Evolutionary conservation across 2,113 vertebrate species (phyloP), one percentile per base, ranked within the genome.

Genomic region (Acrocephalus kingi): DNA sequence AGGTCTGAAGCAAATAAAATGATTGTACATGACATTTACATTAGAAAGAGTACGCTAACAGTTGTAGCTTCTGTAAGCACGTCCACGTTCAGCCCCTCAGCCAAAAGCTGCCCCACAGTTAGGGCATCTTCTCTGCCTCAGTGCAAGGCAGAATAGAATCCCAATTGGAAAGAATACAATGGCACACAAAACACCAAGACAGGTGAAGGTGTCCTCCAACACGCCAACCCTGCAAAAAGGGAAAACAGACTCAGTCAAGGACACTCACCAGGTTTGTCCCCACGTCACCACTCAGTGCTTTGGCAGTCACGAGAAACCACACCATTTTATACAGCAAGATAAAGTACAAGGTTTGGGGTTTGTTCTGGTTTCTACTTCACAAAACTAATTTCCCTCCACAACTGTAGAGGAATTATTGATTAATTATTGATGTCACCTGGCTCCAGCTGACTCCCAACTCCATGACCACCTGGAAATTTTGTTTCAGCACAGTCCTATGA

Each of bases 151-250:
- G 98, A 99, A 99, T 89, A 99, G 98, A 95, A 99, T 98, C 59
- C 99, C 99, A 87, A 99, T 98, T 14, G 99, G 99, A 94, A 99
- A 99, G 97, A 99, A 98, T 87, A 99, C 97, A 96, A 99, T 99
- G 98, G 99, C 99, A 95, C 99, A 98, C 87, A 99, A 83, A 97
- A 99, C 98, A 64, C 99, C 99, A 68, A 99, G 97, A 89, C 99
- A 99, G 93, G 99, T 99, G 98, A 99, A 99, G 91, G 99, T 99
- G 67, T 99, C 99, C 97, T 99, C 99, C 98, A 99, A 97, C 72
- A 99, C 99, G 12, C 99, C 99, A 48, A 99, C 99, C 97, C 99
- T 99, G 98, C 5, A 64, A 79, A 66, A 96, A 90, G 11, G 46
- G 84, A 92, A 63, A 69, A 95, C 48, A 83, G n/a, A 69, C 71